Base-by-base conservation (phyloP, 1,140 invertebrate genomes). In the Vollenhovia emeryi region DNA sequence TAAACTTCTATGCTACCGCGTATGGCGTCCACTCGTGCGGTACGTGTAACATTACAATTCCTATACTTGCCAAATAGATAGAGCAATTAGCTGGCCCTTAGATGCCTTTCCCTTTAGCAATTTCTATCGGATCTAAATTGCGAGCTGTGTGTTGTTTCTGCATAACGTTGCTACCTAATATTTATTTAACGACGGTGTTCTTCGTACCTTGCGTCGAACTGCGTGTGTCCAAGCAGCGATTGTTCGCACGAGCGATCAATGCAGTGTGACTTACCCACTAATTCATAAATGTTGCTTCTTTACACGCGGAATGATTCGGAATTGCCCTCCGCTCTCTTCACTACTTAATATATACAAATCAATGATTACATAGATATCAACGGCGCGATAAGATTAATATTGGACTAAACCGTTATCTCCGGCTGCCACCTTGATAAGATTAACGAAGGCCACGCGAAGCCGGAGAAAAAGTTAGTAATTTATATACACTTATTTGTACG, bases 41-140 rank as follows among this genome's bases (percentile, higher is more conserved):
- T 71, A 57, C 27, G 55, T 78, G 86, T 86, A 71, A 88, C 62
- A 68, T 57, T 80, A 55, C 59, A 84, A 91, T 92, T 92, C 91
- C 88, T 92, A 87, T 80, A 89, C 74, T 92, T 92, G 92, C 91
- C 92, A 92, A 92, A 92, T 91, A 91, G 73, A 89, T 79, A 80
- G 84, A 86, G 83, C 64, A 43, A 90, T 91, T 89, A 89, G 76
- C 73, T 88, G 85, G 18, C 27, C 33, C 40, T 75, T 83, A 86
- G 86, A 82, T 88, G 75, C 71, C 84, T 74, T 55, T 13, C 33
- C 59, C 18, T 30, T 45, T 52, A 43, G 30, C 24, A n/a, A 85
- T 78, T 60, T 79, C 33, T 8, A 21, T 82, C 40, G 68, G n/a
- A 33, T 64, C 9, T 84, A 80, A 57, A 86, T 68, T 55, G 27